Evolutionary conservation across 2,888 invertebrate species (phyloP), one percentile per base, ranked within the genome.

Genomic region (Theretra japonica): DNA sequence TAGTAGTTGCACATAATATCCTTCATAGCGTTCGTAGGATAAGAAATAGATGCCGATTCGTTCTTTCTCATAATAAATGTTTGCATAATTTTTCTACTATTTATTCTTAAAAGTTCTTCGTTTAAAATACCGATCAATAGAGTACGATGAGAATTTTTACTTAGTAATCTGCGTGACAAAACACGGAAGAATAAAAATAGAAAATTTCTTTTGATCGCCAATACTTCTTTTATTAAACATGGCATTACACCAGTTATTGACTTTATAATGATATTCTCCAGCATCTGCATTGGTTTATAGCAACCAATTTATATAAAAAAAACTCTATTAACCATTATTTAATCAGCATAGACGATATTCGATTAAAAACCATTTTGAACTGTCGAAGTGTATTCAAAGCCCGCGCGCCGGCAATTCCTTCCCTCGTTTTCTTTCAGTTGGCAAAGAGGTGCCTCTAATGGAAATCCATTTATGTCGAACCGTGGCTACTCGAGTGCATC

Each of bases 391-490:
- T 82, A 84, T 85, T 82, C 80, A 79, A 76, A 79, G 73, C 77
- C 77, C 76, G 73, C 74, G 75, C 65, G 23, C 48, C 15, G 65
- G 65, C 48, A 48, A 25, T 79, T 75, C 77, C 75, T 59, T 65
- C 71, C 74, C 70, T 73, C 74, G 77, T 79, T 79, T 84, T 83
- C 82, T 82, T 83, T 80, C 78, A 77, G 76, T 80, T 74, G 72
- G 78, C 77, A 75, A 77, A 72, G 75, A 77, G 77, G 81, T 79
- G 83, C 81, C 81, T 82, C 83, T 85, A 87, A 90, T 89, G 85
- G 86, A 86, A 89, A 86, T 85, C 86, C 85, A 89, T 89, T 89
- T 89, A 86, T 85, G 80, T 79, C 78, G 80, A 82, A 82, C 81
- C 79, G 79, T 75, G 77, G 81, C 79, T 78, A 77, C 80, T 77